Evolutionary conservation across 2,113 vertebrate genomes (phyloP).

Genomic region (Pungitius pungitius): DNA sequence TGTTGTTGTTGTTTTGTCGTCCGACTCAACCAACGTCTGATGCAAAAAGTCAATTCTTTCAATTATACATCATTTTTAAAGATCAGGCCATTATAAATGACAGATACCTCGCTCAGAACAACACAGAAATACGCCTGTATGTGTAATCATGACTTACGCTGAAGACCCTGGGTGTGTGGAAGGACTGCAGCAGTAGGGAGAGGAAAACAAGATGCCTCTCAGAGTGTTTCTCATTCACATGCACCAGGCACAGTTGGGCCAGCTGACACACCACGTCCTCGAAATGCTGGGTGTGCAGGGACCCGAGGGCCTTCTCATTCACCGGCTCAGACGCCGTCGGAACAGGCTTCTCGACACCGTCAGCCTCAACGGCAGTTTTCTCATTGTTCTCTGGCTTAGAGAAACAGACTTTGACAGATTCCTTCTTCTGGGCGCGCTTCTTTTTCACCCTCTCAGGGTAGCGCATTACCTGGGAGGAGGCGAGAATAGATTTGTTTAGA

Average conservation of each 20-base stretch:
- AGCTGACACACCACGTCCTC: slow-evolving; percentile 90
- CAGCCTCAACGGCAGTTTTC: slow-evolving; percentile 41
- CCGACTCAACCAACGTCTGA: slow-evolving; percentile 81
- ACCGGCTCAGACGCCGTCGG: slow-evolving; percentile 31
- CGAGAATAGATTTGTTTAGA: slow-evolving; percentile 15
- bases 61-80: neutral
- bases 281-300: slow-evolving; percentile 80
- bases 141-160: slow-evolving; percentile 52
- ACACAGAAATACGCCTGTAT: neutral
- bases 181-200: slow-evolving; percentile 85
- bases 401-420: slow-evolving; percentile 85
- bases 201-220: slow-evolving; percentile 90
- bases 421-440: slow-evolving; percentile 81
- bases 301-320: slow-evolving; percentile 43
- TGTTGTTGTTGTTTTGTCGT: slow-evolving; percentile 30
- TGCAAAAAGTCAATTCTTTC: neutral
- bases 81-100: neutral
- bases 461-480: slow-evolving; percentile 80
- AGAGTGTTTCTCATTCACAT: slow-evolving; percentile 86
- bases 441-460: slow-evolving; percentile 76
- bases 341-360: slow-evolving; percentile 31
- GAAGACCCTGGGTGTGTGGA: slow-evolving; percentile 87
- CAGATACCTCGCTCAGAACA: neutral
- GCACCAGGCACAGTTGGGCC: slow-evolving; percentile 87
- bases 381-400: slow-evolving; percentile 72